Conservation (phyloP, 2,113 vertebrate species). For the Bostrychus sinensis region DNA sequence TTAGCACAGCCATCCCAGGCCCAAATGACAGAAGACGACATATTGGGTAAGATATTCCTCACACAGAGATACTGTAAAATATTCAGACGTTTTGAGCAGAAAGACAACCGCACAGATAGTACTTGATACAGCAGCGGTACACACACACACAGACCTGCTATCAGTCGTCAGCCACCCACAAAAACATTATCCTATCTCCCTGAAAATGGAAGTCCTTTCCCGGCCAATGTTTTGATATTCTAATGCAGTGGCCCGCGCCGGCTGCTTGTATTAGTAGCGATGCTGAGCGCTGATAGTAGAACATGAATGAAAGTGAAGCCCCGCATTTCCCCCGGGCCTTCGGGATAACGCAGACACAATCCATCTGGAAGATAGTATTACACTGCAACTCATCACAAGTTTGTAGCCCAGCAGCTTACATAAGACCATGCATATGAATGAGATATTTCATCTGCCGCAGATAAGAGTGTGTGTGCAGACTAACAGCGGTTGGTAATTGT, state of each 20-base stretch:
- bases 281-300: conserved; percentile 66
- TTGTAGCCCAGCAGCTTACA: conserved; percentile 65
- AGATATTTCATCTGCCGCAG: conserved; percentile 32
- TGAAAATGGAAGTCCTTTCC: conserved; percentile 57
- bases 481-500: no score
- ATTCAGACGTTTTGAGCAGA: conserved; percentile 31
- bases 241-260: conserved; percentile 50
- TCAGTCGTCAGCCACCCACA: conserved; percentile 51
- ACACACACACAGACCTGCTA: conserved; percentile 19
- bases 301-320: conserved; percentile 69
- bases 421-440: conserved; percentile 64
- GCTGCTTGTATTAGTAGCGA: conserved; percentile 69
- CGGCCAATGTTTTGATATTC: conserved; percentile 67
- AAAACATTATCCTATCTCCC: conserved; percentile 51
- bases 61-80: conserved; percentile 15
- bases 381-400: conserved; percentile 60
- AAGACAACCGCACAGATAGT: conserved; percentile 17
- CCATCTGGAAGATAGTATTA: conserved; percentile 74
- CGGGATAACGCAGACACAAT: conserved; percentile 62
- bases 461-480: conserved; percentile 1
- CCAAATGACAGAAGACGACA: not conserved
- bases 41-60: conserved; percentile 11
- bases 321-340: conserved; percentile 54
- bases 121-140: conserved; percentile 22
- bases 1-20: no score